Evolutionary conservation across 2,797 vertebrate species (phyloP).

Genomic region (Acomys russatus): DNA sequence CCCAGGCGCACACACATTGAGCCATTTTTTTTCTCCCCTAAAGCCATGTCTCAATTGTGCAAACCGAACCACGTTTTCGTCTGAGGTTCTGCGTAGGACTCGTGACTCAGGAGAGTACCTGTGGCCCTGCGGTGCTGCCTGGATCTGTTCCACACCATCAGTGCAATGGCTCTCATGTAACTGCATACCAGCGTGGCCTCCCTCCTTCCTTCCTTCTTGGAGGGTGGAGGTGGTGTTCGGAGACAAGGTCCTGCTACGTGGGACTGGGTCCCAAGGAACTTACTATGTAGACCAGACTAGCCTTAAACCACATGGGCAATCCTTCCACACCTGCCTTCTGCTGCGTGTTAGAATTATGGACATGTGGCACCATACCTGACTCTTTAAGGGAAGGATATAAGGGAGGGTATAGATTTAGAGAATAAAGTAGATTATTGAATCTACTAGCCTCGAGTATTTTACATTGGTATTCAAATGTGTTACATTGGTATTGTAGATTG

Average conservation of each 20-base stretch:
- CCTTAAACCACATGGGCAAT: background rate
- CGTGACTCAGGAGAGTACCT: slow-evolving; percentile 73
- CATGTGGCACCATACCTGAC: background rate
- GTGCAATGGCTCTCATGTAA: background rate
- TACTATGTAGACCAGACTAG: background rate
- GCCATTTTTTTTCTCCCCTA: slow-evolving; percentile 82
- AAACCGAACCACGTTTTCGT: slow-evolving; percentile 76
- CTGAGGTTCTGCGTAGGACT: slow-evolving; percentile 81
- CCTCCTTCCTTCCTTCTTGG: background rate
- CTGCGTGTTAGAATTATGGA: background rate
- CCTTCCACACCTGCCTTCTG: background rate
- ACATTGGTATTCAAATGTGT: too few relatives aligned
- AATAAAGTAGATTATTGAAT: too few relatives aligned
- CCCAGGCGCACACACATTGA: slow-evolving; percentile 64
- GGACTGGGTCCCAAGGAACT: background rate
- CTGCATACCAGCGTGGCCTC: background rate
- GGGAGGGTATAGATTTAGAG: too few relatives aligned
- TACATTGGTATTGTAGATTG: too few relatives aligned
- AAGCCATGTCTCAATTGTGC: slow-evolving; percentile 65
- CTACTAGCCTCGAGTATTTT: too few relatives aligned
- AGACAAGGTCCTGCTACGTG: background rate
- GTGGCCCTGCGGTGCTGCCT: background rate
- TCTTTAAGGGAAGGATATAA: too few relatives aligned
- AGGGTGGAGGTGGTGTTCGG: background rate
- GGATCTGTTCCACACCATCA: background rate